Evolutionary conservation across 2,113 vertebrate species (phyloP).

Genomic region (Labeo rohita): DNA sequence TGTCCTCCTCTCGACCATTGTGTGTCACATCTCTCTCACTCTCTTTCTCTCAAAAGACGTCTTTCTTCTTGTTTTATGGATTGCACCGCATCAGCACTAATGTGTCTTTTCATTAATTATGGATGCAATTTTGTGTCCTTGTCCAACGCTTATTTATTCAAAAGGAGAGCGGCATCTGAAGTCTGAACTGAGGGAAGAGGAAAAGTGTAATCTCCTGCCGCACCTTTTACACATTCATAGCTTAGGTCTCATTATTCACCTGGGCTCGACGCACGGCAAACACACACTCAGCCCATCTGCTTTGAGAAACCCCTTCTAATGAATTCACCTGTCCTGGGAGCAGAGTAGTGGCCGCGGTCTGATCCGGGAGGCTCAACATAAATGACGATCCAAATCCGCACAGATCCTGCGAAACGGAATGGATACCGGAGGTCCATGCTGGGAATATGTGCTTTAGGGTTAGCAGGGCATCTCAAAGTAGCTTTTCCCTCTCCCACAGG

Average conservation of each 20-base stretch:
- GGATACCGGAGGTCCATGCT: background rate
- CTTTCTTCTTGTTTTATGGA: slow-evolving; percentile 55
- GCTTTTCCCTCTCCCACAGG: background rate
- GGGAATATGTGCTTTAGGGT: slow-evolving; percentile 55
- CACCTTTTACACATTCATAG: slow-evolving; percentile 63
- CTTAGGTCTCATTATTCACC: slow-evolving; percentile 59
- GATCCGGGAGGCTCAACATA: slow-evolving; percentile 49
- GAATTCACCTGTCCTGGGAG: slow-evolving; percentile 51
- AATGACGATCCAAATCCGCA: slow-evolving; percentile 49
- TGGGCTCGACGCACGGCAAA: slow-evolving; percentile 61
- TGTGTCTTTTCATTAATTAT: slow-evolving; percentile 69
- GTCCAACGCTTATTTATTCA: slow-evolving; percentile 60
- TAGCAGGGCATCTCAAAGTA: slow-evolving; percentile 66
- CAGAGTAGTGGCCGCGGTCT: slow-evolving; percentile 51
- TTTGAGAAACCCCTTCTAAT: slow-evolving; percentile 62
- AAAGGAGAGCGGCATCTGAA: slow-evolving; percentile 45
- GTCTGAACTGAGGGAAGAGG: slow-evolving; percentile 34
- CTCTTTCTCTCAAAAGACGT: slow-evolving; percentile 31
- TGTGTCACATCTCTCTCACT: background rate
- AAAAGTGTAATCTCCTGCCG: slow-evolving; percentile 22
- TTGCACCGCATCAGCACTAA: slow-evolving; percentile 58
- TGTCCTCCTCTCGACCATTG: slow-evolving; percentile 29
- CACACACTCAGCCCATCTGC: slow-evolving; percentile 56
- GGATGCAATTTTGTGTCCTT: slow-evolving; percentile 64
- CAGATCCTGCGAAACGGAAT: slow-evolving; percentile 20